Percentiles rank a stretch among this genome's conserved stretches.
Evolutionary conservation across 2,888 invertebrate species (phyloP).

Genomic region (Diaphora mendica): DNA sequence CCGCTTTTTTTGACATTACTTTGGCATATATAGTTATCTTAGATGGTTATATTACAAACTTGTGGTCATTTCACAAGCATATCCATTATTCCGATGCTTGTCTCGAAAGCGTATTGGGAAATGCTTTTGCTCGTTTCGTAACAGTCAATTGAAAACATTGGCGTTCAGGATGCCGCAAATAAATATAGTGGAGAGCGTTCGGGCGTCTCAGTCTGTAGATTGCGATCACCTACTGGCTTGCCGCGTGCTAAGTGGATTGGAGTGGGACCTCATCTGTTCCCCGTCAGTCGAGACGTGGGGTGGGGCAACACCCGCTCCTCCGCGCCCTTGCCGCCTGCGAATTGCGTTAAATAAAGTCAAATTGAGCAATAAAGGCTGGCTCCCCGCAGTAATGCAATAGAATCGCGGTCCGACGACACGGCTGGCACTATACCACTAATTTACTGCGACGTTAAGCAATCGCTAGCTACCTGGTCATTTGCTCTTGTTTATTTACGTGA

Average conservation of each 20-base stretch:
- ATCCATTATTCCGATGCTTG: background rate
- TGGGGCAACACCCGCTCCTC: slow-evolving; percentile 50
- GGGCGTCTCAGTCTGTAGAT: slow-evolving; percentile 65
- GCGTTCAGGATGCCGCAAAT: slow-evolving; percentile 54
- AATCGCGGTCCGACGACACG: slow-evolving; percentile 69
- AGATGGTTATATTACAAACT: slow-evolving; percentile 41
- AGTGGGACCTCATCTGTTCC: slow-evolving; percentile 84
- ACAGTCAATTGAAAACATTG: slow-evolving; percentile 47
- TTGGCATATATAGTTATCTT: slow-evolving; percentile 18
- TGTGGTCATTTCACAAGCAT: slow-evolving; percentile 30
- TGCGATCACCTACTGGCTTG: slow-evolving; percentile 78
- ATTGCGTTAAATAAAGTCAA: slow-evolving; percentile 86
- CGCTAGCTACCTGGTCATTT: slow-evolving; percentile 33
- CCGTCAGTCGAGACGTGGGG: slow-evolving; percentile 71
- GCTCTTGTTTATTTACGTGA: slow-evolving; percentile 20
- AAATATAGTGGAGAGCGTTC: slow-evolving; percentile 63
- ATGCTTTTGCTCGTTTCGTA: slow-evolving; percentile 47
- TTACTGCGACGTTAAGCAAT: slow-evolving; percentile 60
- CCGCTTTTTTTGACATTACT: no score
- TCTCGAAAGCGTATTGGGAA: slow-evolving; percentile 33
- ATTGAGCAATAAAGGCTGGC: slow-evolving; percentile 86
- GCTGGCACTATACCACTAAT: slow-evolving; percentile 74
- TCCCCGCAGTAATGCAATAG: slow-evolving; percentile 82
- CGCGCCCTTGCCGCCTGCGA: slow-evolving; percentile 58
- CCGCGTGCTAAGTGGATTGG: slow-evolving; percentile 84